These are phyloP conservation scores for Arrhamphus sclerolepis DNA, from an alignment of 2,797 vertebrate genomes.

Conservation along the genomic window DNA sequence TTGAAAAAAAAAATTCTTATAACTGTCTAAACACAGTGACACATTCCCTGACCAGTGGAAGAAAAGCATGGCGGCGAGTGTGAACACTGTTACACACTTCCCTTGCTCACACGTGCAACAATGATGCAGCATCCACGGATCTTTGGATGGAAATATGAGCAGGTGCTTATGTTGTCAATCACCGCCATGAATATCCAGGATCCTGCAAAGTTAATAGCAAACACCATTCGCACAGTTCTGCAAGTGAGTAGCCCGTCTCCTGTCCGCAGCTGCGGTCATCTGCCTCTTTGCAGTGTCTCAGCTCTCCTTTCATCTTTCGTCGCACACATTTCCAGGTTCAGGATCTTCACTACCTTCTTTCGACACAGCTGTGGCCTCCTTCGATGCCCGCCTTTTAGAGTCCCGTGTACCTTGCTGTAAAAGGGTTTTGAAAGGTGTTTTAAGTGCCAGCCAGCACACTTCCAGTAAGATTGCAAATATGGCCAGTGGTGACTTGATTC, in stretches of 20 bases:
- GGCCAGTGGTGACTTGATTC: constrained; percentile 32
- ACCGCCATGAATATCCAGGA: constrained; percentile 27
- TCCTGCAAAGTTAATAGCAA: constrained; percentile 33
- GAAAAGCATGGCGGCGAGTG: constrained; percentile 55
- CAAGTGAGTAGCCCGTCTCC: constrained; percentile 18
- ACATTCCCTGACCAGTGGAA: constrained; percentile 62
- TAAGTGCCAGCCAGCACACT: constrained; percentile 41
- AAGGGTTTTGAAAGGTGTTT: constrained; percentile 48
- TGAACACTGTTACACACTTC: constrained; percentile 34
- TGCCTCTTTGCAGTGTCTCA: constrained; percentile 6
- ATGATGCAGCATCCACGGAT: constrained; percentile 69
- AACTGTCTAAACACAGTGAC: constrained; percentile 56
- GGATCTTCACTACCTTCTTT: constrained; percentile 61
- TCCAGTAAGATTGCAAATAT: constrained; percentile 16
- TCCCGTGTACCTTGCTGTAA: constrained; percentile 73
- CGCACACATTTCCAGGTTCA: constrained; percentile 46
- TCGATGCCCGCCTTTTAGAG: constrained; percentile 70
- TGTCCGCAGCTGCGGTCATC: constrained; percentile 9
- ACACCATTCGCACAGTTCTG: constrained; percentile 27
- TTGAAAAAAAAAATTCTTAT: constrained; percentile 15
- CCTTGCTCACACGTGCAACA: constrained; percentile 63
- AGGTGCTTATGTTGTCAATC: constrained; percentile 47
- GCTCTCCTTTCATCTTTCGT: constrained; percentile 64
- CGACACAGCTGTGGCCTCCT: constrained; percentile 59
- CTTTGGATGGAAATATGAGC: constrained; percentile 67